phyloP scores from a whole-genome alignment of 1,140 invertebrate species.

The Drosophila fuyamai region DNA sequence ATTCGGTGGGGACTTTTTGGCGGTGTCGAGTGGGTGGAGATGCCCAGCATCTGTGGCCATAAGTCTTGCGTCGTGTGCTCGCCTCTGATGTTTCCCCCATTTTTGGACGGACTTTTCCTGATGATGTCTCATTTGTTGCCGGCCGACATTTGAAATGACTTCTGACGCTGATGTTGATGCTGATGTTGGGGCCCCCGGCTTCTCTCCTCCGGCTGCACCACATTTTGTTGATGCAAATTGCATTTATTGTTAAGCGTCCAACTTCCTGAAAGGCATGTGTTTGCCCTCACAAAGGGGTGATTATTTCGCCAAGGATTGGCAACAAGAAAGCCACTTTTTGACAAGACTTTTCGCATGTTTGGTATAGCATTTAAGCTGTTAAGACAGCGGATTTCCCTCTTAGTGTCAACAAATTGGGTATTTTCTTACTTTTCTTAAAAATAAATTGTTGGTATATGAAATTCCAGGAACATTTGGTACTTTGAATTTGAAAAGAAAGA shows the following conservation, averaged over 20 bases:
- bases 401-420: neutral
- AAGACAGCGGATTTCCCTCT: no score
- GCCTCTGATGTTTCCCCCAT: conserved; percentile 38
- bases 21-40: conserved; percentile 17
- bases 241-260: conserved; percentile 35
- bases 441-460: no score
- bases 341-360: neutral
- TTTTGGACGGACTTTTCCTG: conserved; percentile 52
- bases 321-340: neutral
- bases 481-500: no score
- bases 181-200: neutral
- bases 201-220: conserved; percentile 10
- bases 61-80: conserved; percentile 62
- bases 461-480: no score
- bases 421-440: no score
- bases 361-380: neutral
- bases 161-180: conserved; percentile 32
- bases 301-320: neutral
- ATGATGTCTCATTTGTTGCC: conserved; percentile 74
- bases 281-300: conserved; percentile 8
- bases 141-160: conserved; percentile 48
- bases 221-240: conserved; percentile 70
- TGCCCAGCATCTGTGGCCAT: conserved; percentile 75
- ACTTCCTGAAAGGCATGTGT: conserved; percentile 46
- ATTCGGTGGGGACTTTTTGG: conserved; percentile 20